A percentile compares a stretch with the other conserved stretches of the same genome.
phyloP scores from a whole-genome alignment of 2,113 vertebrate genomes.

The Cercocebus atys region DNA sequence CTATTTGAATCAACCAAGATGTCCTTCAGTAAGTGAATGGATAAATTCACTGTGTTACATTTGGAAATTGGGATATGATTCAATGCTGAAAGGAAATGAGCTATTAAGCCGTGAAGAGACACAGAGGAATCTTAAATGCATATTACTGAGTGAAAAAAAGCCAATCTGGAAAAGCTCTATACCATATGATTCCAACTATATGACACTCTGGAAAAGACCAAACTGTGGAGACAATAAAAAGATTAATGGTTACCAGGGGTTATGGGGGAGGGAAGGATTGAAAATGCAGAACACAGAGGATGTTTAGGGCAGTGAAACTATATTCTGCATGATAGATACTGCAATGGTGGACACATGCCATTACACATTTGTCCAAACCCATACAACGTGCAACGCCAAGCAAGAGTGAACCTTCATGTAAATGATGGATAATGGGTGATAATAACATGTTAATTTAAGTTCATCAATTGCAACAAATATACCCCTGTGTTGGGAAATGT shows the following conservation, averaged over 20 bases:
- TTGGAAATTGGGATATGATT: background rate
- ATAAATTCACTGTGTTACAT: background rate
- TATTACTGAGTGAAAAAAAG: background rate
- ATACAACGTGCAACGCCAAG: rapidly evolving
- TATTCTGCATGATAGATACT: background rate
- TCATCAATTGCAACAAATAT: background rate
- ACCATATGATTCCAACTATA: background rate
- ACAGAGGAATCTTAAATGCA: background rate
- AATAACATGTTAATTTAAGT: background rate
- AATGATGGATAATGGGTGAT: background rate
- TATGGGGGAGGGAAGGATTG: background rate
- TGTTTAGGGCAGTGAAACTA: background rate
- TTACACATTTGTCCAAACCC: background rate
- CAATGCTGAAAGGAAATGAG: background rate
- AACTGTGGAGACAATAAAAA: background rate
- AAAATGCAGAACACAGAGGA: background rate
- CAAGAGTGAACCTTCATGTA: background rate
- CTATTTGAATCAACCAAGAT: background rate
- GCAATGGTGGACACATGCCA: background rate
- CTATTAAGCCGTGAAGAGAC: background rate
- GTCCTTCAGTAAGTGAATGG: background rate
- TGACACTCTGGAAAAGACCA: background rate
- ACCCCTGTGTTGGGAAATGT: rapidly evolving
- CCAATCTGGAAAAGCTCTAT: background rate
- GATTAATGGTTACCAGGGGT: background rate